These are phyloP conservation scores for Aspidapion aeneum DNA, from an alignment of 2,888 invertebrate species.

Conservation along the genomic window DNA sequence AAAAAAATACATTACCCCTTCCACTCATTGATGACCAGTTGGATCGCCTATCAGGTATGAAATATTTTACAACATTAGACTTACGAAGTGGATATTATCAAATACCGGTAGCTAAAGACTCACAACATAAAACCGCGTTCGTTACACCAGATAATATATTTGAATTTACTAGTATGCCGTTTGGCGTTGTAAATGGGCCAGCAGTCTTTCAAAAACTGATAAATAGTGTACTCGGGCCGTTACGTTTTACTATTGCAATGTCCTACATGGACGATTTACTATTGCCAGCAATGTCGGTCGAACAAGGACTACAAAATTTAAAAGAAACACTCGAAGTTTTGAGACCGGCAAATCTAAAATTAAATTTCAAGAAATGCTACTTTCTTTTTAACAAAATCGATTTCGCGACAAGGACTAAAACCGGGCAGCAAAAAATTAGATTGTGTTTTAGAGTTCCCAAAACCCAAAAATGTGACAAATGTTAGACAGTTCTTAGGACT, in stretches of 20 bases:
- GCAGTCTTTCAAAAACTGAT: conserved; percentile 17
- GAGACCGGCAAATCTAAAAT: conserved; percentile 7
- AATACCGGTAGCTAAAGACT: conserved; percentile 16
- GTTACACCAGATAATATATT: conserved; percentile 15
- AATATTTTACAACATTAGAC: conserved; percentile 21
- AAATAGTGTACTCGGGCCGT: conserved; percentile 11
- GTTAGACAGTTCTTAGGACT: conserved; percentile 33
- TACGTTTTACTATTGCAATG: conserved; percentile 7
- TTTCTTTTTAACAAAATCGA: conserved; percentile 11
- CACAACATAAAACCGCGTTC: conserved; percentile 18
- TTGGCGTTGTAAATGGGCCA: conserved; percentile 18
- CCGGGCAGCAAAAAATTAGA: conserved; percentile 29
- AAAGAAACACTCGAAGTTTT: conserved; percentile 5
- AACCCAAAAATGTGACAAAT: conserved; percentile 26
- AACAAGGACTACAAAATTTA: conserved; percentile 13
- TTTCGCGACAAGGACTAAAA: conserved; percentile 4
- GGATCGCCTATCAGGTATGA: conserved; percentile 15
- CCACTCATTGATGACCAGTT: conserved; percentile 23
- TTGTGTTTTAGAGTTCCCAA: conserved; percentile 27
- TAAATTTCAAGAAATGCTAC: conserved; percentile 11
- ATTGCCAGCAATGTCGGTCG: conserved; percentile 15
- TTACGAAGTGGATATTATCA: conserved; percentile 19
- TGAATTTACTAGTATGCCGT: conserved; percentile 11
- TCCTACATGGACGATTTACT: conserved; percentile 23
- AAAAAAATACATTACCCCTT: conserved; percentile 10